Evolutionary conservation across 2,113 vertebrate species (phyloP).

Genomic region (Neogale vison): DNA sequence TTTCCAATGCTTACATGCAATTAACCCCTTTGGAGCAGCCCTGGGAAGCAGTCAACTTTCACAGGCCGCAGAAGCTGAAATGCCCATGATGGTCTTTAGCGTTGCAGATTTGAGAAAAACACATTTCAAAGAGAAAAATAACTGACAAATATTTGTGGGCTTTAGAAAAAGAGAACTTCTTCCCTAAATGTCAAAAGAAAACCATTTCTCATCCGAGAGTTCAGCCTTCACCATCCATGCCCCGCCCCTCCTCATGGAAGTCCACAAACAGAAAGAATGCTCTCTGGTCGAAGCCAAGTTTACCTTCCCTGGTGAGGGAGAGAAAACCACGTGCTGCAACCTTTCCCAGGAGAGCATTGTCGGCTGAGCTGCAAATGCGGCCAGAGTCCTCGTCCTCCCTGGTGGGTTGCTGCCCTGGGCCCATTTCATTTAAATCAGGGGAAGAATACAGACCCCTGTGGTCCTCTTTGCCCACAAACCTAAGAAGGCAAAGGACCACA

Average conservation of each 20-base stretch:
- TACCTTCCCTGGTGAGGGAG: fast-evolving
- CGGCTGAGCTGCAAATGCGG: fast-evolving
- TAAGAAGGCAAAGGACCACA: not conserved
- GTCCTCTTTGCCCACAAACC: not conserved
- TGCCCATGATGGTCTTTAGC: not conserved
- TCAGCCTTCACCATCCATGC: fast-evolving
- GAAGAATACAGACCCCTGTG: not conserved
- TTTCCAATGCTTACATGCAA: slow-evolving; percentile 73
- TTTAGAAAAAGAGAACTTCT: not conserved
- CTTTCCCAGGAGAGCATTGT: not conserved
- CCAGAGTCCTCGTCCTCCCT: too few relatives aligned
- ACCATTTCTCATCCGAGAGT: not conserved
- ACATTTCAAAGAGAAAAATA: not conserved
- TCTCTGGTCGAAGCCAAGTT: fast-evolving
- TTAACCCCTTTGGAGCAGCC: slow-evolving; percentile 54
- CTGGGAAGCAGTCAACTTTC: slow-evolving; percentile 23
- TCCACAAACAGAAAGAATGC: fast-evolving
- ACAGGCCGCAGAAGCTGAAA: slow-evolving; percentile 27
- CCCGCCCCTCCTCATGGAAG: fast-evolving
- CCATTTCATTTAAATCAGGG: fast-evolving
- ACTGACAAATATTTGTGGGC: not conserved
- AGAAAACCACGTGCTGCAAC: fast-evolving
- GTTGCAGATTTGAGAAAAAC: not conserved
- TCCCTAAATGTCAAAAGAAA: not conserved
- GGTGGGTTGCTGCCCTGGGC: fast-evolving